Conservation (phyloP, 37 sponge, comb jelly and placozoan species). For the Diacarnus erythraeanus region DNA sequence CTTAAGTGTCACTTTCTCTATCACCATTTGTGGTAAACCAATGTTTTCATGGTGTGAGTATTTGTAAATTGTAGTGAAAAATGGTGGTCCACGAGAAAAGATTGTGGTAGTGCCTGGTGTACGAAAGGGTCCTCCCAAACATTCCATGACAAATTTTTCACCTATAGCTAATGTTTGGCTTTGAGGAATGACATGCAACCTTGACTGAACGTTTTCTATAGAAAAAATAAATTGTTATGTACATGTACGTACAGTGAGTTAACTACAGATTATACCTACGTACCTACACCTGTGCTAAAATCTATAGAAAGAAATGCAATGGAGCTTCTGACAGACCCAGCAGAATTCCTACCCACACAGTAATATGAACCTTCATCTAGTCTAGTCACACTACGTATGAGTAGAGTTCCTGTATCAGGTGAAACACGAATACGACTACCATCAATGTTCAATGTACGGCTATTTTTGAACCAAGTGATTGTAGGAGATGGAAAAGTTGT, state of each 20-base stretch:
- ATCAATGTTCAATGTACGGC: background rate
- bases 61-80: background rate
- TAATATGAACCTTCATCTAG: constrained; percentile 18
- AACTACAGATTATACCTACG: too few species aligned
- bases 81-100: background rate
- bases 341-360: constrained; percentile 7
- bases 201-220: too few species aligned
- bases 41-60: background rate
- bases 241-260: too few species aligned
- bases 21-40: background rate
- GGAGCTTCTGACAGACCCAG: too few species aligned
- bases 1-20: background rate
- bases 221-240: too few species aligned
- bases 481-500: background rate
- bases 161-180: too few species aligned
- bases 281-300: too few species aligned
- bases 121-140: background rate
- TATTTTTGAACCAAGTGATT: constrained; percentile 38
- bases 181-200: too few species aligned
- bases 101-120: background rate
- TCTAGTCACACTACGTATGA: constrained; percentile 12
- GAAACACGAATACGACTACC: constrained; percentile 10
- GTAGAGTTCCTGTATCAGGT: constrained; percentile 24
- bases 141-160: background rate
- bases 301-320: too few species aligned